Conservation (phyloP, 2,113 vertebrate species). For the Halcyon malimbica region DNA sequence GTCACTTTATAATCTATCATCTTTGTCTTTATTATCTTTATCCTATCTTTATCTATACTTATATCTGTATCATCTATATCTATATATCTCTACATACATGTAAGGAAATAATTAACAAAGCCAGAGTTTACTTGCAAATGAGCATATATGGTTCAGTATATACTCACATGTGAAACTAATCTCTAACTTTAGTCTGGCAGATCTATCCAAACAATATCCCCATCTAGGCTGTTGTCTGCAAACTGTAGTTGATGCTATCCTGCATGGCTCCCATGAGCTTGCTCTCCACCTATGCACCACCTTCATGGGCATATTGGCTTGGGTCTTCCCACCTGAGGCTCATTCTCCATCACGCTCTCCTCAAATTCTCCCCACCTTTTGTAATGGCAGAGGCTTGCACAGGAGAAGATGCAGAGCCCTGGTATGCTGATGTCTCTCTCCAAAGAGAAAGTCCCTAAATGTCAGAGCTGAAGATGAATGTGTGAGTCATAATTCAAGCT, state of each 20-base stretch:
- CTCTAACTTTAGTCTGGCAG: background rate
- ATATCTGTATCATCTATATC: background rate
- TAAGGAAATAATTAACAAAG: background rate
- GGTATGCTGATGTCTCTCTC: background rate
- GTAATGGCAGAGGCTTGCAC: background rate
- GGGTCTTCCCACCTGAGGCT: background rate
- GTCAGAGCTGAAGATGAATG: background rate
- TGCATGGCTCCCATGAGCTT: background rate
- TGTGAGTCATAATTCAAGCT: background rate
- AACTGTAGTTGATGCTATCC: background rate
- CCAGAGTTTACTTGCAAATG: background rate
- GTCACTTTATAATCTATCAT: background rate
- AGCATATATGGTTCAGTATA: background rate
- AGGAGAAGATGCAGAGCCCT: background rate
- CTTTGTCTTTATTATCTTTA: background rate
- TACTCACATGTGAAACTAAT: background rate
- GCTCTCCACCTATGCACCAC: background rate
- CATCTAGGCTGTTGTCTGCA: background rate
- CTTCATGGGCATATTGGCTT: accelerated
- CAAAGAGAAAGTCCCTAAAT: background rate
- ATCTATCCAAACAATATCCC: background rate
- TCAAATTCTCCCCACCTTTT: background rate
- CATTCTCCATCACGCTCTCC: background rate
- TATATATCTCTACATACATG: background rate
- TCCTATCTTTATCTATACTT: background rate